These are phyloP conservation scores for Helostoma temminkii DNA, from an alignment of 2,797 vertebrate species.

Conservation along the genomic window DNA sequence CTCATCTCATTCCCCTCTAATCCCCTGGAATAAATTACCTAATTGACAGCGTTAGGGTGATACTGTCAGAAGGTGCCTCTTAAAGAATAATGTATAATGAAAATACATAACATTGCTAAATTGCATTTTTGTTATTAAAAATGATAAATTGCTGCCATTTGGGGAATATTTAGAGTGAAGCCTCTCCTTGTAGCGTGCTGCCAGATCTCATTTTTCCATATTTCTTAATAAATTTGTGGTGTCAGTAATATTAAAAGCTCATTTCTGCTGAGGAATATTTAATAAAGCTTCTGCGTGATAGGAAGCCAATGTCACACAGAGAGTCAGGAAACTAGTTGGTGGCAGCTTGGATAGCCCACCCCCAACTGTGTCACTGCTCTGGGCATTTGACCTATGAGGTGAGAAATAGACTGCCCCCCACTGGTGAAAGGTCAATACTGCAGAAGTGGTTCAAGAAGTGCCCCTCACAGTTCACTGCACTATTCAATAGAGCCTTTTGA, in stretches of 20 bases:
- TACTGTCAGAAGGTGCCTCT: conserved; percentile 75
- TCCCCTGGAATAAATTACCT: conserved; percentile 78
- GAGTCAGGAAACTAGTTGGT: conserved; percentile 69
- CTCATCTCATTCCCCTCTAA: conserved; percentile 74
- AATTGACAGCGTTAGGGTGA: conserved; percentile 81
- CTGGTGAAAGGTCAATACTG: conserved; percentile 82
- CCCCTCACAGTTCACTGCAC: conserved; percentile 75
- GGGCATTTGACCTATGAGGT: conserved; percentile 68
- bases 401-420: conserved; percentile 76
- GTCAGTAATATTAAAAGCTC: conserved; percentile 81
- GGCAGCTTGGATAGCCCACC: conserved; percentile 70
- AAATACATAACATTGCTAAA: conserved; percentile 74
- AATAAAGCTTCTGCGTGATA: conserved; percentile 70
- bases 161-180: conserved; percentile 69
- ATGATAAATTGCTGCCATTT: conserved; percentile 78
- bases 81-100: conserved; percentile 74
- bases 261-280: conserved; percentile 74
- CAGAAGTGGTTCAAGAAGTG: conserved; percentile 71
- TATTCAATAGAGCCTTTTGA: conserved; percentile 71
- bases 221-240: conserved; percentile 77
- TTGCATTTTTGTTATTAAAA: conserved; percentile 80
- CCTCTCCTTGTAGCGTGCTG: conserved; percentile 54
- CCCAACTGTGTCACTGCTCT: conserved; percentile 67
- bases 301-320: conserved; percentile 76
- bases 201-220: conserved; percentile 75